These are phyloP conservation scores for Buteo buteo DNA, from an alignment of 2,113 vertebrate species.

Conservation along the genomic window DNA sequence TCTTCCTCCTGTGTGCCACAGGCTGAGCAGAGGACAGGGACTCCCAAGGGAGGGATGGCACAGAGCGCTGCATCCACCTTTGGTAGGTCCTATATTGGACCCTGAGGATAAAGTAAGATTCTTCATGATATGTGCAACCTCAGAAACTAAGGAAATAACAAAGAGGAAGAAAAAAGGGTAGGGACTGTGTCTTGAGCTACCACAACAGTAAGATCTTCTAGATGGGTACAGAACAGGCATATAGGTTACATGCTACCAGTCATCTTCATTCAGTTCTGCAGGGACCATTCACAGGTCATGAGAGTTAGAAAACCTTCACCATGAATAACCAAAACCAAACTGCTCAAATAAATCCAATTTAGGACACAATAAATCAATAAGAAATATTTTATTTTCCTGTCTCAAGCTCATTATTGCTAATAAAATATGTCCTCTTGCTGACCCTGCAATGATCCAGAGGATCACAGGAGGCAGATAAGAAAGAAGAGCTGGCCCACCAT, in stretches of 20 bases:
- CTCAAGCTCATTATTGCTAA: slow-evolving; percentile 35
- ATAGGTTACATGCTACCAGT: background rate
- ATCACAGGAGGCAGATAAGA: background rate
- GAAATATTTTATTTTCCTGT: slow-evolving; percentile 37
- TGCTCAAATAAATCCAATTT: slow-evolving; percentile 42
- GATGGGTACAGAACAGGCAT: background rate
- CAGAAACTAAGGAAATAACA: background rate
- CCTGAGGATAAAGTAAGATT: background rate
- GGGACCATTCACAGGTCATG: background rate
- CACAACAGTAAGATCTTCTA: background rate
- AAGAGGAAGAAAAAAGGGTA: background rate
- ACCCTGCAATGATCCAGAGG: slow-evolving; percentile 3
- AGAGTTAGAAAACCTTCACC: background rate
- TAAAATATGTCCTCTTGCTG: slow-evolving; percentile 37
- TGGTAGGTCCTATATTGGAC: background rate
- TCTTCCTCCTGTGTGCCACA: background rate
- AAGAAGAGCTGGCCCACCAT: slow-evolving; percentile 11
- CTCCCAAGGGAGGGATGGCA: background rate
- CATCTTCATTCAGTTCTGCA: background rate
- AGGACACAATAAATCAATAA: background rate
- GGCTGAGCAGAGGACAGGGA: background rate
- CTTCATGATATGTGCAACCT: background rate
- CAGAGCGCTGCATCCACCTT: background rate
- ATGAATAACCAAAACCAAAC: background rate
- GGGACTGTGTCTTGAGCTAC: background rate